These are phyloP conservation scores for Gambusia yucatana DNA, from an alignment of 2,797 vertebrate genomes.

Conservation along the genomic window DNA sequence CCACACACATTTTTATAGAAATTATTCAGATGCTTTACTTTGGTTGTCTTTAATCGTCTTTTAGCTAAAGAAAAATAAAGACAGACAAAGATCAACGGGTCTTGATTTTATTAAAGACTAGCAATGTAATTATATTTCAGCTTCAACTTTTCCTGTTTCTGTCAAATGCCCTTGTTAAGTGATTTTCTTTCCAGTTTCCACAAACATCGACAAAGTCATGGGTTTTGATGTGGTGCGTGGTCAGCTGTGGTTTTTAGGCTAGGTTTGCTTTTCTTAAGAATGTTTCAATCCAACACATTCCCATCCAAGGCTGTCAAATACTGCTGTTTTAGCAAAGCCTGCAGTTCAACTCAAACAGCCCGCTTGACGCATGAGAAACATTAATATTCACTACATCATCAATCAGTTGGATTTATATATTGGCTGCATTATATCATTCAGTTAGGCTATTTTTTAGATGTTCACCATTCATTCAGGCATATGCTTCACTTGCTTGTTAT, in stretches of 20 bases:
- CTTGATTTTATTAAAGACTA: neutral
- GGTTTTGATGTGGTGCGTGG: conserved; percentile 14
- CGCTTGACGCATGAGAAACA: neutral
- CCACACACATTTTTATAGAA: conserved; percentile 11
- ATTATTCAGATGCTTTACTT: neutral
- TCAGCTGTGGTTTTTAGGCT: conserved; percentile 4
- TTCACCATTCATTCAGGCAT: neutral
- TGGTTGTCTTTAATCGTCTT: neutral
- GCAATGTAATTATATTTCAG: neutral
- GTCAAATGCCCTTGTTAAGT: neutral
- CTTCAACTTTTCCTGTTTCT: neutral
- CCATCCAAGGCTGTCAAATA: neutral
- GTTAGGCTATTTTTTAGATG: neutral
- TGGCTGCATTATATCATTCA: neutral
- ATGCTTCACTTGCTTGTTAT: neutral
- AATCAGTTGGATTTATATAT: neutral
- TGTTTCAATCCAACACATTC: neutral
- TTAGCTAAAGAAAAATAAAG: conserved; percentile 1
- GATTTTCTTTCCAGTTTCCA: conserved; percentile 12
- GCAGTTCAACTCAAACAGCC: neutral
- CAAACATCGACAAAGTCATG: neutral
- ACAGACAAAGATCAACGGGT: neutral
- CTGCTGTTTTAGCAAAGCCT: neutral
- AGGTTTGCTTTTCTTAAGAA: neutral
- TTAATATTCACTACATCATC: neutral